Percentiles rank a stretch among this genome's conserved stretches.
Evolutionary conservation across 2,888 invertebrate species (phyloP).

Genomic region (Watsonalla binaria): DNA sequence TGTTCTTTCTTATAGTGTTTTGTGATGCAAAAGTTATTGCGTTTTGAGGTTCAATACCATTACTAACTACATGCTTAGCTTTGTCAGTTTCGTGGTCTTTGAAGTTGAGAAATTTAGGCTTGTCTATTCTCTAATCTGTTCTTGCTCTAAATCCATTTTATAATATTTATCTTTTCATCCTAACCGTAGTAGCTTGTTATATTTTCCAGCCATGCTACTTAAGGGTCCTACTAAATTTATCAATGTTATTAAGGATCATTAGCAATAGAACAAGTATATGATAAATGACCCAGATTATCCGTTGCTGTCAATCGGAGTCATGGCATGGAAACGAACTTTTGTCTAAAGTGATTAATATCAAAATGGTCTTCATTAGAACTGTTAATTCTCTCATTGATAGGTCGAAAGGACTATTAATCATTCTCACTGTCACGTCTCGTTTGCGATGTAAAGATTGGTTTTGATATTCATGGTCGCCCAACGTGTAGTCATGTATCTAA

Average conservation of each 20-base stretch:
- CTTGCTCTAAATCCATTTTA: too few species aligned
- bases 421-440: slow-evolving; percentile 5
- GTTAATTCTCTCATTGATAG: slow-evolving; percentile 17
- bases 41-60: too few species aligned
- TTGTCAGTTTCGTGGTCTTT: too few species aligned
- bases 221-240: not conserved
- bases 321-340: slow-evolving; percentile 39
- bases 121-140: too few species aligned
- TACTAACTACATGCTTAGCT: too few species aligned
- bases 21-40: not conserved
- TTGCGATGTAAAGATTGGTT: not conserved
- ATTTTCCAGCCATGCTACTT: too few species aligned
- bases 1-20: not conserved
- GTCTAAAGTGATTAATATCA: slow-evolving; percentile 36
- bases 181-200: too few species aligned
- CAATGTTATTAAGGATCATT: not conserved
- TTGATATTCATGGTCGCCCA: not conserved
- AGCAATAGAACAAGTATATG: slow-evolving; percentile 20
- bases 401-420: slow-evolving; percentile 3
- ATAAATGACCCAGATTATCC: slow-evolving; percentile 37
- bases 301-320: slow-evolving; percentile 39
- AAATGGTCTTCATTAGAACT: slow-evolving; percentile 16
- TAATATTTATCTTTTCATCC: too few species aligned
- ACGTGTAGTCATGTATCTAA: not conserved
- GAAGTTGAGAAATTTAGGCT: too few species aligned